These are phyloP conservation scores for Euwallacea fornicatus DNA, from an alignment of 1,140 invertebrate genomes.

Conservation along the genomic window DNA sequence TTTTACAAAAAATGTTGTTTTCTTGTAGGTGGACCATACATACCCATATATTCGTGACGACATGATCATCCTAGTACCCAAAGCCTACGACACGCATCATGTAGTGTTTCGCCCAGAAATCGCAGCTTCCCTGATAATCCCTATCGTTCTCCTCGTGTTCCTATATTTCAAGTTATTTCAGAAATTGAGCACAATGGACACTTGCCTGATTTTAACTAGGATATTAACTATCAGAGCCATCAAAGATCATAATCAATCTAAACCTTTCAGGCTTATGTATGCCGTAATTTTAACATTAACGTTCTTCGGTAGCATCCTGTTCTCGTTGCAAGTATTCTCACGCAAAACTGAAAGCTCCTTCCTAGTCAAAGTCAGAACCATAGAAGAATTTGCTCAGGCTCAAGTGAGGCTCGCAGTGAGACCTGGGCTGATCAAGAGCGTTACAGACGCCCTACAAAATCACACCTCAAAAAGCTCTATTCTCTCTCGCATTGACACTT, in stretches of 20 bases:
- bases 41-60: conserved; percentile 30
- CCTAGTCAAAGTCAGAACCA: neutral
- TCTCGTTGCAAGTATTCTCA: conserved; percentile 16
- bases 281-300: conserved; percentile 5
- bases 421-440: neutral
- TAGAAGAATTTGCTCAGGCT: conserved; percentile 21
- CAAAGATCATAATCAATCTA: neutral
- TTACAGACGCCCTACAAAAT: conserved; percentile 1
- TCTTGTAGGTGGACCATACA: conserved; percentile 31
- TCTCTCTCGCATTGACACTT: neutral
- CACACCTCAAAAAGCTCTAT: neutral
- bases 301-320: conserved; percentile 18
- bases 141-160: neutral
- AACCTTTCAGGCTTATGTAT: neutral
- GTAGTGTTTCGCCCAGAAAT: neutral
- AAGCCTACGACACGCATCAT: neutral
- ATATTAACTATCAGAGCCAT: neutral
- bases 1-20: neutral
- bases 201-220: neutral
- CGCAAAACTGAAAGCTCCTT: neutral
- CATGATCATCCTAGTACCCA: conserved; percentile 22
- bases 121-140: neutral
- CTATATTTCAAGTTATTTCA: neutral
- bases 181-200: neutral
- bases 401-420: conserved; percentile 2